phyloP scores from a whole-genome alignment of 2,113 vertebrate species.

The Periophthalmodon schlosseri region DNA sequence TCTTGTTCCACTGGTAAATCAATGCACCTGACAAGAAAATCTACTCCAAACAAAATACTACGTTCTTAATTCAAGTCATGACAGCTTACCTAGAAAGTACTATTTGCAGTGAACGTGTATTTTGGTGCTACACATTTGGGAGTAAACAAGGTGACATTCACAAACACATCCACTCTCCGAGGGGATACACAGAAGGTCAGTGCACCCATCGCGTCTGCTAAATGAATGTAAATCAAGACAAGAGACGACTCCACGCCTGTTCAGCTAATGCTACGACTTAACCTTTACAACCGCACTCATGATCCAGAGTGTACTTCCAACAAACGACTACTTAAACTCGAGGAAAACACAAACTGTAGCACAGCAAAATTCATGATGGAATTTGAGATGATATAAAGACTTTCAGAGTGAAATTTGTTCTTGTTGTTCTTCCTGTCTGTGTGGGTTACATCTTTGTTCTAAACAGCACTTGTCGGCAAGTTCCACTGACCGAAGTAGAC shows the following conservation, averaged over 20 bases:
- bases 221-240: constrained; percentile 46
- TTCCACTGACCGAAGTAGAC: too few relatives aligned
- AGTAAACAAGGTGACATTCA: constrained; percentile 32
- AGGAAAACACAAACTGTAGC: not conserved
- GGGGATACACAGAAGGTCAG: constrained; percentile 42
- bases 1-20: too few relatives aligned
- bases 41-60: too few relatives aligned
- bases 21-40: too few relatives aligned
- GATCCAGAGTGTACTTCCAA: not conserved
- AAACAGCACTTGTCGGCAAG: too few relatives aligned
- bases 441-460: not conserved
- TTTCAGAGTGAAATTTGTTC: not conserved
- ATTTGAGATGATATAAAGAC: too few relatives aligned
- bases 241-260: constrained; percentile 6
- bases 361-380: not conserved
- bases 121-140: constrained; percentile 18
- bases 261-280: constrained; percentile 23
- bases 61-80: too few relatives aligned
- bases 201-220: constrained; percentile 7
- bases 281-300: constrained; percentile 8
- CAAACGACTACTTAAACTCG: not conserved
- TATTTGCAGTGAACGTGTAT: too few relatives aligned
- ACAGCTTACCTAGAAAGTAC: too few relatives aligned
- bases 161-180: constrained; percentile 14
- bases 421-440: not conserved